phyloP scores from a whole-genome alignment of 2,888 invertebrate species.

The Ctena decussata region DNA sequence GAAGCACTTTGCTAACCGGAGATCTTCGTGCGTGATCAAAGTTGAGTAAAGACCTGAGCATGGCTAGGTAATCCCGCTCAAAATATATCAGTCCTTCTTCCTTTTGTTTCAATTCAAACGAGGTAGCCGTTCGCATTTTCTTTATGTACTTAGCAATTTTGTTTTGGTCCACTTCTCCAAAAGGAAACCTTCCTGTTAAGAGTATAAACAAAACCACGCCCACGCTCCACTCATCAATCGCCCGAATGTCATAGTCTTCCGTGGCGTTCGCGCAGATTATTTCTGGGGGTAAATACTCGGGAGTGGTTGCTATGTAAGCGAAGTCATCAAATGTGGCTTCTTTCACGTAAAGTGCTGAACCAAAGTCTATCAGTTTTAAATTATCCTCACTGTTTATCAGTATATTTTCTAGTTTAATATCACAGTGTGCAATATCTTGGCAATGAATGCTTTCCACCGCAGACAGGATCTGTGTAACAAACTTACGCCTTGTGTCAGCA shows the following conservation, averaged over 20 bases:
- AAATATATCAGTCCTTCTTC: constrained; percentile 57
- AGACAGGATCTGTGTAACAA: constrained; percentile 42
- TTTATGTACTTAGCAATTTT: constrained; percentile 64
- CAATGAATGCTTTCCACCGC: constrained; percentile 58
- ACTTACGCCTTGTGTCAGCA: constrained; percentile 44
- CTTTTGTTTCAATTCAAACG: constrained; percentile 54
- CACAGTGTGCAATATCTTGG: constrained; percentile 61
- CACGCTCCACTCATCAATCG: constrained; percentile 66
- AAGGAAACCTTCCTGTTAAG: constrained; percentile 62
- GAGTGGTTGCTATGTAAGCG: constrained; percentile 63
- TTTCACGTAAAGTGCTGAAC: constrained; percentile 51
- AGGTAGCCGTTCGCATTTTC: constrained; percentile 52
- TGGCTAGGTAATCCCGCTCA: constrained; percentile 56
- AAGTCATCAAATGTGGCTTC: constrained; percentile 62
- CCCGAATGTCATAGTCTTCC: constrained; percentile 62
- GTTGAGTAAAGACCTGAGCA: constrained; percentile 48
- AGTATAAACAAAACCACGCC: constrained; percentile 63
- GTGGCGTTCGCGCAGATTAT: constrained; percentile 60
- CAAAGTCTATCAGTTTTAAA: constrained; percentile 61
- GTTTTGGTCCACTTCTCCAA: constrained; percentile 59
- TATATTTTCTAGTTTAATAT: constrained; percentile 65
- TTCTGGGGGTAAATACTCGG: constrained; percentile 66
- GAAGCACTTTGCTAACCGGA: constrained; percentile 42
- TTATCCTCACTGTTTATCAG: constrained; percentile 36
- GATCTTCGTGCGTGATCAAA: constrained; percentile 53